phyloP scores from a whole-genome alignment of 2,113 vertebrate species.

The human region DNA sequence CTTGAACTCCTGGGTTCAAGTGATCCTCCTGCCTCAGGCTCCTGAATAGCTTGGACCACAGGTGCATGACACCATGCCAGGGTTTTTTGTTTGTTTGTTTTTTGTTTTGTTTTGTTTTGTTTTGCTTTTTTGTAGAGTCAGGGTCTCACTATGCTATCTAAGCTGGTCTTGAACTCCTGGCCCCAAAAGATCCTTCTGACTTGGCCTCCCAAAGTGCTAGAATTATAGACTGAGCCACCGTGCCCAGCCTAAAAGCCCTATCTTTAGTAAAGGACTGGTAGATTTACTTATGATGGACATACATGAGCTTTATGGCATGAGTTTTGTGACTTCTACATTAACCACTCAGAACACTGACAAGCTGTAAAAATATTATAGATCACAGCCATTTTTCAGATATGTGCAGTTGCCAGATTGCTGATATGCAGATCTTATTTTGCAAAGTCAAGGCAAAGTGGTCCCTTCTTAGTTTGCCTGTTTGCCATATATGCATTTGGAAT shows the following conservation, averaged over 20 bases:
- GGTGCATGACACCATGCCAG: too few species aligned
- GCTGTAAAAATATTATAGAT: not conserved
- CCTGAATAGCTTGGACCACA: too few species aligned
- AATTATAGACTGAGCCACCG: not conserved
- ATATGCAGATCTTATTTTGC: not conserved
- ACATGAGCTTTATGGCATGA: not conserved
- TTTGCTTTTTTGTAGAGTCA: not conserved
- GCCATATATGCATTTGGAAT: not conserved
- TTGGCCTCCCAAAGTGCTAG: not conserved
- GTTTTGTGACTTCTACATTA: not conserved
- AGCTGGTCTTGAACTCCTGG: not conserved
- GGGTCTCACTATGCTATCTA: not conserved
- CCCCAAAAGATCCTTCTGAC: not conserved
- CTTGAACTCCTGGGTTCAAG: too few species aligned
- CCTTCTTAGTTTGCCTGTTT: not conserved
- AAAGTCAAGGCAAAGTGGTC: not conserved
- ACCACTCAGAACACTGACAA: not conserved
- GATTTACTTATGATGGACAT: not conserved
- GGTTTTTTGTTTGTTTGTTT: too few species aligned
- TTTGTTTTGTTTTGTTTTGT: too few species aligned
- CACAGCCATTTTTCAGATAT: constrained; percentile 17
- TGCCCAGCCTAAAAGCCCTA: not conserved
- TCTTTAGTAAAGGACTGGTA: not conserved
- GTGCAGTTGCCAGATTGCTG: not conserved
- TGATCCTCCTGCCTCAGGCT: too few species aligned